Percentiles rank a stretch among this genome's conserved stretches.
Conservation (phyloP, 2,888 invertebrate genomes). For the Cryptocheilus praepositus region DNA sequence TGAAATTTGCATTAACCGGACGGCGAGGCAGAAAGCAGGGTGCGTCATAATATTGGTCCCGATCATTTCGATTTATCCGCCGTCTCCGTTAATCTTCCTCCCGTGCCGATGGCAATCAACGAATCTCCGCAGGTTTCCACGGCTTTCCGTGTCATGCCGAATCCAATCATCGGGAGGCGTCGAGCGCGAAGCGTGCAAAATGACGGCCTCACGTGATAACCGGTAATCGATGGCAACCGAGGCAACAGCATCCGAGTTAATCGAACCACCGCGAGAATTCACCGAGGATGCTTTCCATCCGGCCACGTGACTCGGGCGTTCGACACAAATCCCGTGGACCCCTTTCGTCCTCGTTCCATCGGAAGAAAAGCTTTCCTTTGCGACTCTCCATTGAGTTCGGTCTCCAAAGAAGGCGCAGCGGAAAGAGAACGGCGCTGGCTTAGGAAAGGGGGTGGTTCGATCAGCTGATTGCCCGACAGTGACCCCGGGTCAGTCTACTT, state of each 20-base stretch:
- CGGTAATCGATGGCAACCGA: no score
- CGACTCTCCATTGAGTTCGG: slow-evolving; percentile 6
- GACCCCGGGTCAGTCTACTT: slow-evolving; percentile 69
- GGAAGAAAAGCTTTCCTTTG: slow-evolving; percentile 38
- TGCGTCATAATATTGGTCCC: no score
- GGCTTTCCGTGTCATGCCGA: no score
- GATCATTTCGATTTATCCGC: no score
- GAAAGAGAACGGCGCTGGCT: not conserved
- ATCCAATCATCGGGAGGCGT: no score
- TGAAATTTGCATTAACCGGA: no score
- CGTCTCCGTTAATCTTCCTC: no score
- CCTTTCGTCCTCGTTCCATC: slow-evolving; percentile 17
- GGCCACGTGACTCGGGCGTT: not conserved
- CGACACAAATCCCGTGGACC: not conserved
- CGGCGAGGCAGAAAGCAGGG: no score
- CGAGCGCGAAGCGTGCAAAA: no score
- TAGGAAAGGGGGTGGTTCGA: slow-evolving; percentile 16
- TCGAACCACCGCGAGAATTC: not conserved
- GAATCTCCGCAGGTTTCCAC: no score
- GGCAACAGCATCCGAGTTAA: not conserved
- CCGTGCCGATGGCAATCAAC: no score
- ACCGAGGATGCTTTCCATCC: not conserved
- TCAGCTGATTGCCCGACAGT: slow-evolving; percentile 57
- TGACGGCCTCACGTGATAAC: no score
- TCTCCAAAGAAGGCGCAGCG: slow-evolving; percentile 10